A percentile compares a stretch with the other conserved stretches of the same genome.
phyloP scores from a whole-genome alignment of 2,113 vertebrate species.

The Hassar affinis region DNA sequence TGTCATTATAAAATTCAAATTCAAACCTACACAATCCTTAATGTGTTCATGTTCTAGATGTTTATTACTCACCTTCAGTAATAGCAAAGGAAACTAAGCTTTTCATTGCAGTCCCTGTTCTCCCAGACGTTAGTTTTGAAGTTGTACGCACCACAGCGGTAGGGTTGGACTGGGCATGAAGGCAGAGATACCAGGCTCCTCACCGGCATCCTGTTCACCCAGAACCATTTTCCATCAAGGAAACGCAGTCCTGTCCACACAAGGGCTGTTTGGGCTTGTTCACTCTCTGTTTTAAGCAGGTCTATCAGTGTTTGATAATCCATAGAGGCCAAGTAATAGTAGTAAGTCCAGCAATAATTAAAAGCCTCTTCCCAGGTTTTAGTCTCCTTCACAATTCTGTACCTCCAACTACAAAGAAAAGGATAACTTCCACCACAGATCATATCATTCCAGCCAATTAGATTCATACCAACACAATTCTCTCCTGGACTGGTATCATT shows the following conservation, averaged over 20 bases:
- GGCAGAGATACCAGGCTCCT: neutral
- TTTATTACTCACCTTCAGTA: too few species aligned
- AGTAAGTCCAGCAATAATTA: neutral
- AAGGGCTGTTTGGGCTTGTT: neutral
- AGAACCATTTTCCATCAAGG: constrained; percentile 31
- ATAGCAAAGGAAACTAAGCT: too few species aligned
- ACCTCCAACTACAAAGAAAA: constrained; percentile 3
- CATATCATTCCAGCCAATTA: neutral
- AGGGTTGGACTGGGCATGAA: constrained; percentile 40
- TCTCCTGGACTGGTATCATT: neutral
- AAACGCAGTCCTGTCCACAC: constrained; percentile 37
- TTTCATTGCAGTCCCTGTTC: neutral
- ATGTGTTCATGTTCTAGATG: too few species aligned
- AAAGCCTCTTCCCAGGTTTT: constrained; percentile 30
- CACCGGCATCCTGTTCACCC: neutral
- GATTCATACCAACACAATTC: neutral
- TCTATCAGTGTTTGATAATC: too few species aligned
- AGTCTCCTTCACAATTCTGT: neutral
- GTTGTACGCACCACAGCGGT: constrained; percentile 51
- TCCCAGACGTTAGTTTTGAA: constrained; percentile 4
- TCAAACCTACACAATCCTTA: too few species aligned
- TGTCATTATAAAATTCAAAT: too few species aligned
- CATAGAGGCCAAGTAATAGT: too few species aligned
- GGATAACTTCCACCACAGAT: rapidly evolving
- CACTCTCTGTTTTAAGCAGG: too few species aligned